Conservation (phyloP, 1,140 invertebrate species). For the Ephestia elutella region DNA sequence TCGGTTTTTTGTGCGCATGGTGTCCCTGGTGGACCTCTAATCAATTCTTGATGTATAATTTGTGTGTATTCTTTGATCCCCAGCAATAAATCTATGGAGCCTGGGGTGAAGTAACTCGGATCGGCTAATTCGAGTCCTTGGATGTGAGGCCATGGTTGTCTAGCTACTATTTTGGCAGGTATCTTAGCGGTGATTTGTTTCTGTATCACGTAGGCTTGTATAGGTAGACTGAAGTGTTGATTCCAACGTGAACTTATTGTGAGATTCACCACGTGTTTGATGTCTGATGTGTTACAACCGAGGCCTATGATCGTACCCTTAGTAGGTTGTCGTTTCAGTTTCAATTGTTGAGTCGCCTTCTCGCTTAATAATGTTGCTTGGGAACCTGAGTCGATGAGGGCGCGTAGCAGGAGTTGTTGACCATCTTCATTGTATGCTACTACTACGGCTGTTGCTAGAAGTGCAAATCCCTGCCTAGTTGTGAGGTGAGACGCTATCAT, state of each 20-base stretch:
- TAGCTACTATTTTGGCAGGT: conserved; percentile 21
- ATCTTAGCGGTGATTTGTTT: conserved; percentile 33
- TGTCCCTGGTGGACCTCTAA: too few species aligned
- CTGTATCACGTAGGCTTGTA: too few species aligned
- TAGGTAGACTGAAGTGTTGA: too few species aligned
- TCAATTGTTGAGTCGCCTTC: conserved; percentile 20
- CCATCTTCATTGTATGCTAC: conserved; percentile 13
- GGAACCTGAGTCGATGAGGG: conserved; percentile 25
- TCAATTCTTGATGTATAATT: too few species aligned
- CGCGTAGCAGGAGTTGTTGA: conserved; percentile 14
- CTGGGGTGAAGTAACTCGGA: conserved; percentile 23
- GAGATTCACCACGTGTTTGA: too few species aligned
- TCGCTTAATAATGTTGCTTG: too few species aligned
- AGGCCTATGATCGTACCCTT: conserved; percentile 12
- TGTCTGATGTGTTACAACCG: conserved; percentile 2
- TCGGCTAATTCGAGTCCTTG: conserved; percentile 28
- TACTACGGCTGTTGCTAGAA: conserved; percentile 26
- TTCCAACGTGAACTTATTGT: too few species aligned
- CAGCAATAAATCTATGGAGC: too few species aligned
- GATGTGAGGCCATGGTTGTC: conserved; percentile 24
- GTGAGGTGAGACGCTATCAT: conserved; percentile 9
- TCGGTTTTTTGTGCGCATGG: too few species aligned
- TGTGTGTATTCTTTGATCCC: too few species aligned
- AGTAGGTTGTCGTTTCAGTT: conserved; percentile 16
- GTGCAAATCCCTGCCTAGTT: conserved; percentile 8